Conservation (phyloP, 2,888 invertebrate genomes). For the Caenorhabditis wallacei region DNA sequence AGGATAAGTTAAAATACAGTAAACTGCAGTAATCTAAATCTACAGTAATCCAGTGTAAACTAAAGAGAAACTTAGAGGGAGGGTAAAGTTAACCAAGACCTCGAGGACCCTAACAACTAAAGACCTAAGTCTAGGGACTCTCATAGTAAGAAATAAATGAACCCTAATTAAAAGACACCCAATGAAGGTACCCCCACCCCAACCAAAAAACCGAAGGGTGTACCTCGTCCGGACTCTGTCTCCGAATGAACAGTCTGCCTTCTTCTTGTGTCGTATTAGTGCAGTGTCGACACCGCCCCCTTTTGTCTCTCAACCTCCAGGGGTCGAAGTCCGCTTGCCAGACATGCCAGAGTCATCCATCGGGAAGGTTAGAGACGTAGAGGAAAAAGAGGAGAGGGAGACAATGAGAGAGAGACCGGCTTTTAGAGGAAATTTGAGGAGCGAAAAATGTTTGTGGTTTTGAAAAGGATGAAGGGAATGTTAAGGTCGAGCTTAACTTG, state of each 20-base stretch:
- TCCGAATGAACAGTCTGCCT: neutral
- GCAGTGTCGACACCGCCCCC: slow-evolving; percentile 36
- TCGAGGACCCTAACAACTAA: too few species aligned
- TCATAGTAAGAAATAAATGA: too few species aligned
- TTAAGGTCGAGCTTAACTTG: neutral
- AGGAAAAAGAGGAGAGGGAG: neutral
- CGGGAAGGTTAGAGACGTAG: slow-evolving; percentile 5
- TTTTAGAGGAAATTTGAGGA: slow-evolving; percentile 34
- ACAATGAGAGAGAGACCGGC: slow-evolving; percentile 5
- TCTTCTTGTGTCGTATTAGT: slow-evolving; percentile 23
- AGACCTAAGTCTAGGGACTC: too few species aligned
- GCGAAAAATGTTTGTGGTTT: slow-evolving; percentile 21
- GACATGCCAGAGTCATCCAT: slow-evolving; percentile 7
- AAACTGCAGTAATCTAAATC: too few species aligned
- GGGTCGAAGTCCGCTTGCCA: slow-evolving; percentile 58
- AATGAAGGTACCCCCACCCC: too few species aligned
- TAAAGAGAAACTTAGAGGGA: too few species aligned
- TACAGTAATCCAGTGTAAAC: too few species aligned
- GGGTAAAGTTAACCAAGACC: too few species aligned
- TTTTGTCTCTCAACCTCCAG: slow-evolving; percentile 14
- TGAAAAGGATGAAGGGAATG: neutral
- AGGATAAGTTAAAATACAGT: too few species aligned
- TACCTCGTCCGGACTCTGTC: slow-evolving; percentile 9
- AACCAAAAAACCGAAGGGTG: too few species aligned
- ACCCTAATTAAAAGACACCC: too few species aligned